Conservation (phyloP, 2,113 vertebrate genomes). For the Ptilorrhoa leucosticta region DNA sequence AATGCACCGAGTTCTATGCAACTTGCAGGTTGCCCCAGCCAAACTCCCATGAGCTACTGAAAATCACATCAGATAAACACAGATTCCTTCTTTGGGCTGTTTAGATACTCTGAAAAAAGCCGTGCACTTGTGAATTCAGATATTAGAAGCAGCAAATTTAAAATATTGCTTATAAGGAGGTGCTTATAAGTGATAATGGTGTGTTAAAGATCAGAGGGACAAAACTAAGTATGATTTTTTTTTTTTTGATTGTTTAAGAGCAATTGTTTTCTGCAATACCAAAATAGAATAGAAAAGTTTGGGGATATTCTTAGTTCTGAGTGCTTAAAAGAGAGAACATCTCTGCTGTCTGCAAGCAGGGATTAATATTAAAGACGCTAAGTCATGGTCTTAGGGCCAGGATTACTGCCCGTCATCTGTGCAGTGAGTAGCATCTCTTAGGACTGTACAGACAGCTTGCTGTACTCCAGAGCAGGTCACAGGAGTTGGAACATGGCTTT, state of each 20-base stretch:
- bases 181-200: not conserved
- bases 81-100: not conserved
- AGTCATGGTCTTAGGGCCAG: not conserved
- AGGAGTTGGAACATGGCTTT: not conserved
- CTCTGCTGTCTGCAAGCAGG: not conserved
- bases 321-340: not conserved
- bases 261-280: not conserved
- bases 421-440: not conserved
- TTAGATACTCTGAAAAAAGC: not conserved
- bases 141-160: not conserved
- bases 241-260: not conserved
- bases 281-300: not conserved
- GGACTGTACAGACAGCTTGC: not conserved
- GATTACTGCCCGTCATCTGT: not conserved
- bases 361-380: conserved; percentile 7
- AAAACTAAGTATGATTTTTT: not conserved
- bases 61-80: not conserved
- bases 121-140: not conserved
- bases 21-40: not conserved
- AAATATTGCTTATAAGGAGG: not conserved
- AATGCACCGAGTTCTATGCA: not conserved
- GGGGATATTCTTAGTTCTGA: not conserved
- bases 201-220: not conserved
- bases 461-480: not conserved
- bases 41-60: not conserved